phyloP scores from a whole-genome alignment of 2,113 vertebrate genomes.

The Rynchops niger region DNA sequence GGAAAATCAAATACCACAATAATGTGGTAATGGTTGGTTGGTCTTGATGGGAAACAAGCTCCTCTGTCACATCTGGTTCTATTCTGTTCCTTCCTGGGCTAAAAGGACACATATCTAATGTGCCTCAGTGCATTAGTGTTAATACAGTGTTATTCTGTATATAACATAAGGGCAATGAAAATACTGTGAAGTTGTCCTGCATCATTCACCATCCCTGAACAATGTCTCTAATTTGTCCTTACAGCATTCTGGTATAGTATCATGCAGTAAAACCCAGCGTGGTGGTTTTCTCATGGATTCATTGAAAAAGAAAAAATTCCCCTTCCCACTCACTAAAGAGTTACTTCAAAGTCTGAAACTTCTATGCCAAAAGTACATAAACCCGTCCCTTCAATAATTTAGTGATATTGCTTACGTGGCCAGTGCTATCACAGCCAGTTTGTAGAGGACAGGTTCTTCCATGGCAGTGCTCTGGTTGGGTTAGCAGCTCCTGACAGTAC shows the following conservation, averaged over 20 bases:
- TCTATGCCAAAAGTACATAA: neutral
- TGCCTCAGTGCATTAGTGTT: neutral
- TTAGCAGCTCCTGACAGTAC: neutral
- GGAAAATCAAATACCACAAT: constrained; percentile 10
- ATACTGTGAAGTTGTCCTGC: neutral
- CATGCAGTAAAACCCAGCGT: rapidly evolving
- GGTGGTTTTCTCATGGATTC: neutral
- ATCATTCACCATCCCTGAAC: neutral
- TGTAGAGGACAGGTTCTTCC: neutral
- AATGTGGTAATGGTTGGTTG: neutral
- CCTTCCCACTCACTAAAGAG: neutral
- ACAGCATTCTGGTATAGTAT: neutral
- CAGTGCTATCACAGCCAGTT: neutral
- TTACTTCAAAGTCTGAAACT: neutral
- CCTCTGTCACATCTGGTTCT: neutral
- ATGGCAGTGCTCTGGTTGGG: neutral
- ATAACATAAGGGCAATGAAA: neutral
- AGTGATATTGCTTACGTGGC: rapidly evolving
- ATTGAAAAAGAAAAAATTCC: neutral
- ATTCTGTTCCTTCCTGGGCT: neutral
- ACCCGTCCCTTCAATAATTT: neutral
- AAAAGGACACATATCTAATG: neutral
- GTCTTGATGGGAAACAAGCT: neutral
- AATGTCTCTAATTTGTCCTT: neutral
- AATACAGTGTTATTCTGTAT: neutral